Conservation (phyloP, 2,113 vertebrate species). For the Balaeniceps rex region DNA sequence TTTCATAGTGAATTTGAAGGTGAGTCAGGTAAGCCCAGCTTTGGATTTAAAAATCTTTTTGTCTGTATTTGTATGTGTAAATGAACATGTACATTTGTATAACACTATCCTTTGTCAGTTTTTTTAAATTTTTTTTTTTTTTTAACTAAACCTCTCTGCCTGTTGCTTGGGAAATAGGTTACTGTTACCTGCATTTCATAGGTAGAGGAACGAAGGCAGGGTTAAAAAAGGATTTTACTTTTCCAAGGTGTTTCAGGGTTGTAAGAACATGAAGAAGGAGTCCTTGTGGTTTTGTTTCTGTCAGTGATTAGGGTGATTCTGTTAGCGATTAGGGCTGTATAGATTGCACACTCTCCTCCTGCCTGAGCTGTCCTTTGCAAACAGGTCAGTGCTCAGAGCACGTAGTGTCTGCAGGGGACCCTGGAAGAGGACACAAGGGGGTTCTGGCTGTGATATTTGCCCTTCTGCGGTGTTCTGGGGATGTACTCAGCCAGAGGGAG, state of each 20-base stretch:
- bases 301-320: not conserved
- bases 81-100: not conserved
- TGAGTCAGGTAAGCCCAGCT: constrained; percentile 28
- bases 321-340: not conserved
- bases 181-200: not conserved
- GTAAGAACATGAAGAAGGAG: not conserved
- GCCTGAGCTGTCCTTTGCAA: not conserved
- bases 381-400: not conserved
- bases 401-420: not conserved
- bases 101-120: not conserved
- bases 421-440: not conserved
- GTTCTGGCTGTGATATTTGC: not conserved
- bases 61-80: not conserved
- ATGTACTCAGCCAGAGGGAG: not conserved
- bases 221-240: not conserved
- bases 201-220: not conserved
- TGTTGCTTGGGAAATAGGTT: not conserved
- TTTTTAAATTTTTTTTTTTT: not conserved
- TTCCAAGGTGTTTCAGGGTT: not conserved
- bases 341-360: not conserved
- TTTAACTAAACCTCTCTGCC: not conserved
- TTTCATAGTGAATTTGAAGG: not conserved
- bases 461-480: not conserved
- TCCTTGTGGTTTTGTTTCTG: not conserved
- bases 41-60: not conserved